phyloP scores from a whole-genome alignment of 2,888 invertebrate species.

The Eupsilia transversa region DNA sequence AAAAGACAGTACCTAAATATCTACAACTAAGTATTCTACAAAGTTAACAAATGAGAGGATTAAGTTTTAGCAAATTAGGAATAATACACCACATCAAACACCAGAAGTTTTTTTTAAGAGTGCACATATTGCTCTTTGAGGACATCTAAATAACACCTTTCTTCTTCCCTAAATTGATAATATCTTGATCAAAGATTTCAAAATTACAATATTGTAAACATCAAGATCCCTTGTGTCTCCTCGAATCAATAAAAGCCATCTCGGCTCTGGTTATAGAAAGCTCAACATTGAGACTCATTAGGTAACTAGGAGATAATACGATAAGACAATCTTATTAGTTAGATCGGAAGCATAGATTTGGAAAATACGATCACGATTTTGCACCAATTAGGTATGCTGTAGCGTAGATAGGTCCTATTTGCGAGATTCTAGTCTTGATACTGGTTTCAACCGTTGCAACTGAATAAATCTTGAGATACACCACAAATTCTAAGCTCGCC shows the following conservation, averaged over 20 bases:
- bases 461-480: neutral
- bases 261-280: neutral
- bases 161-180: neutral
- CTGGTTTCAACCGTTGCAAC: no score
- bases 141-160: neutral
- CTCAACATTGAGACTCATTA: neutral
- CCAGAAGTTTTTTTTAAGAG: neutral
- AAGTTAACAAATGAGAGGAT: neutral
- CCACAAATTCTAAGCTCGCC: neutral
- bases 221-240: neutral
- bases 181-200: neutral
- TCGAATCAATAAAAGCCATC: neutral
- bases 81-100: neutral
- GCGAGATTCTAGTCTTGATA: neutral
- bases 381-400: neutral
- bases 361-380: conserved; percentile 19
- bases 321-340: conserved; percentile 24
- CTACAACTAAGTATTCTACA: neutral
- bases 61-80: neutral
- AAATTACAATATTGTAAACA: neutral
- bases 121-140: neutral
- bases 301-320: neutral
- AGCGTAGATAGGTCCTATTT: neutral
- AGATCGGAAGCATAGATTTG: conserved; percentile 4
- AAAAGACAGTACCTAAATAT: conserved; percentile 1